A percentile compares a stretch with the other conserved stretches of the same genome.
Evolutionary conservation across 1,140 invertebrate species (phyloP).

Genomic region (Lanistes nyassanus): DNA sequence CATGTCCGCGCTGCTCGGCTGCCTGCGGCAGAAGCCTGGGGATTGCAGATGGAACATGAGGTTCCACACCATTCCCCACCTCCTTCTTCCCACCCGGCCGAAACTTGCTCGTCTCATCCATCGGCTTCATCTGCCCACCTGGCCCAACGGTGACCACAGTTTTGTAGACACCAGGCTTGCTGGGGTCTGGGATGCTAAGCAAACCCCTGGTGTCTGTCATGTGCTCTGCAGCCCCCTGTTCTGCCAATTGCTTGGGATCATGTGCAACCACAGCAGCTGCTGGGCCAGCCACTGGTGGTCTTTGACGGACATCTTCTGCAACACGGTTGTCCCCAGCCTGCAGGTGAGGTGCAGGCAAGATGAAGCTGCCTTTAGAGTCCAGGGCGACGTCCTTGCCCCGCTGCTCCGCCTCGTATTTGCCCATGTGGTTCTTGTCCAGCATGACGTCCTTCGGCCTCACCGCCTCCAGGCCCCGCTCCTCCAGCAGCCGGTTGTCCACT

Average conservation of each 20-base stretch:
- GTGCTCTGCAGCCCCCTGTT: not conserved
- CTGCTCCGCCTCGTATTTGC: slow-evolving; percentile 55
- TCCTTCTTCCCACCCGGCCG: not conserved
- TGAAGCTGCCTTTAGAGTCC: not conserved
- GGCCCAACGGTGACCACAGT: slow-evolving; percentile 13
- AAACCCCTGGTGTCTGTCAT: slow-evolving; percentile 9
- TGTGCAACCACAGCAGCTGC: too few species aligned
- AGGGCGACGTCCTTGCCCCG: slow-evolving; percentile 32
- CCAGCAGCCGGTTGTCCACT: slow-evolving; percentile 55
- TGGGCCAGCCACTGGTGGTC: too few species aligned
- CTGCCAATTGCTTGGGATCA: too few species aligned
- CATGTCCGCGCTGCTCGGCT: too few species aligned
- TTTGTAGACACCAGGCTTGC: slow-evolving; percentile 14
- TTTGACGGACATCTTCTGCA: too few species aligned
- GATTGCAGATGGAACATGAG: too few species aligned
- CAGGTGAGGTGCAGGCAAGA: too few species aligned
- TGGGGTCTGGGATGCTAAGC: slow-evolving; percentile 14
- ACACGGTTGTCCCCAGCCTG: too few species aligned
- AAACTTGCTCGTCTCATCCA: not conserved
- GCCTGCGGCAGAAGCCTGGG: too few species aligned
- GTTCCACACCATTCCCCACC: too few species aligned
- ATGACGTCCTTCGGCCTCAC: slow-evolving; percentile 30
- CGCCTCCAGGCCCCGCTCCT: slow-evolving; percentile 53
- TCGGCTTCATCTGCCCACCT: slow-evolving; percentile 4
- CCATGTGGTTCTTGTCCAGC: slow-evolving; percentile 42